Base-by-base conservation (phyloP, 2,888 invertebrate species). In the Lomographa bimaculata region DNA sequence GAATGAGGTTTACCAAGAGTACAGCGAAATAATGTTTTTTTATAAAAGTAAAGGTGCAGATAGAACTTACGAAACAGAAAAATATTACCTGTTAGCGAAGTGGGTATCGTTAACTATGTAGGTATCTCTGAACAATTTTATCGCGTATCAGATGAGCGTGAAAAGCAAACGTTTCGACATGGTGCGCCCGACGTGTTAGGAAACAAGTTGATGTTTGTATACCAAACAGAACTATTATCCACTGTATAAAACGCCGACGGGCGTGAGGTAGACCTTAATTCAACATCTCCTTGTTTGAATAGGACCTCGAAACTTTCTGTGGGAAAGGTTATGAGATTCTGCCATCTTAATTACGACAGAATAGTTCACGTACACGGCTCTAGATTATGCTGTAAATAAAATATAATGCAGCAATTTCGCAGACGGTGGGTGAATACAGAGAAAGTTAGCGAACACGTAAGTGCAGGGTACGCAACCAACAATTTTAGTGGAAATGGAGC, bases 401-500 rank as follows among this genome's bases (percentile, higher is more conserved):
- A 57, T 58, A 56, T 46, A 56, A 57, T 40, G 48, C 44, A 40
- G 45, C 37, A 57, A 51, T 46, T 56, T 57, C 43, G 51, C 37
- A 46, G 23, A 43, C 38, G 50, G 41, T 41, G 50, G 55, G 59
- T 54, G 50, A 60, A 59, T 50, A 52, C 54, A 62, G 73, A 71
- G 79, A 80, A 80, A 82, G 77, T 72, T 54, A 39, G 50, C 55
- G 60, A 56, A 58, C 60, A 60, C 42, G 54, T 69, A 71, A 71
- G 54, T 70, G 61, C 54, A 68, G 55, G 62, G 64, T 64, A 64
- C 57, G 55, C 50, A 69, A 69, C 67, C 64, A 50, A 61, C 63
- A 69, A 80, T 78, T 76, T 71, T 57, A 61, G 54, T 59, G 57
- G 61, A 77, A 81, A 77, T 75, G 60, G 74, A 81, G 75, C 75